These are phyloP conservation scores for Zhuqinia jingwanae DNA, from an alignment of 2,888 invertebrate genomes.

Conservation along the genomic window DNA sequence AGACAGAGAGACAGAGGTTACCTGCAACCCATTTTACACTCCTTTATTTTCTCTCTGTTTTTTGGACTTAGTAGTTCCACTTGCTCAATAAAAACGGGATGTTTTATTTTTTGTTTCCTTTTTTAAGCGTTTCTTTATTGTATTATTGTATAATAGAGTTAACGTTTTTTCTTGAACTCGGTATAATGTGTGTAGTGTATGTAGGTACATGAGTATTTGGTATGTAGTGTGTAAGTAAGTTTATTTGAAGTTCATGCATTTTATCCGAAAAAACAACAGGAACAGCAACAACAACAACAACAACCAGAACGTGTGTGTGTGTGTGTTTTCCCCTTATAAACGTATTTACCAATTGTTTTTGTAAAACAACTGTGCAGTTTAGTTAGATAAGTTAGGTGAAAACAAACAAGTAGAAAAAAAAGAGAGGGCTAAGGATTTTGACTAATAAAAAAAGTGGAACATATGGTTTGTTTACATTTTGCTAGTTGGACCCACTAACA, in stretches of 20 bases:
- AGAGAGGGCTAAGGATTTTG: slow-evolving; percentile 38
- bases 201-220: no score
- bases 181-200: no score
- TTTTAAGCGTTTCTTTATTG: slow-evolving; percentile 53
- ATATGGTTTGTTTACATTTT: slow-evolving; percentile 12
- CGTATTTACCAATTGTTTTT: no score
- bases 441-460: slow-evolving; percentile 46
- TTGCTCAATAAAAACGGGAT: slow-evolving; percentile 49
- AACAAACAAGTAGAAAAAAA: background rate
- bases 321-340: no score
- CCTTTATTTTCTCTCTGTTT: slow-evolving; percentile 1
- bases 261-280: no score
- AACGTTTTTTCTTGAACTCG: slow-evolving; percentile 43
- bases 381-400: background rate
- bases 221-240: slow-evolving; percentile 17
- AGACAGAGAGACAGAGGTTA: background rate
- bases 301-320: no score
- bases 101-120: slow-evolving; percentile 34
- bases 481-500: background rate
- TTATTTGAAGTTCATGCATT: slow-evolving; percentile 50
- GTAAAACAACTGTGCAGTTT: background rate
- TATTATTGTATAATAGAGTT: slow-evolving; percentile 60
- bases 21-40: slow-evolving; percentile 5
- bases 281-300: no score
- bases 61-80: background rate